Percentiles rank a stretch among this genome's conserved stretches.
These are phyloP conservation scores for Pachycephala philippinensis DNA, from an alignment of 2,113 vertebrate genomes.

Conservation along the genomic window DNA sequence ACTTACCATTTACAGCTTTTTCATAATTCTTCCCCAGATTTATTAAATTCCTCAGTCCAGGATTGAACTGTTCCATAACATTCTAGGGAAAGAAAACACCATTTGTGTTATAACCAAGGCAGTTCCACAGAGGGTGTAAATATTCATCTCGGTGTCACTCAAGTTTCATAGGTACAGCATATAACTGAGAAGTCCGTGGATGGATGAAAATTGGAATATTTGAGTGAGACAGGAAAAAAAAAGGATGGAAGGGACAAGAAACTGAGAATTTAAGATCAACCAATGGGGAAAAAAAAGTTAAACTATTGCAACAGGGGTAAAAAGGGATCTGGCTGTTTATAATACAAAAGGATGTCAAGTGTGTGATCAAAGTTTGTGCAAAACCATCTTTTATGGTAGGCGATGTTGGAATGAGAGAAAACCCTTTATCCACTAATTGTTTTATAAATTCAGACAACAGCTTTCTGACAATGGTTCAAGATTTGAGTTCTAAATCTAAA, in stretches of 20 bases:
- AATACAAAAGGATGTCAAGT: neutral
- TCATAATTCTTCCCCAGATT: slow-evolving; percentile 96
- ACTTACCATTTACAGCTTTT: slow-evolving; percentile 93
- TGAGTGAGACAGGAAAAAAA: neutral
- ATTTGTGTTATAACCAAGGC: neutral
- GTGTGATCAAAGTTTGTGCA: neutral
- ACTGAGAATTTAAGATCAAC: neutral
- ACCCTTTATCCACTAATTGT: neutral
- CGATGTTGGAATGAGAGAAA: neutral
- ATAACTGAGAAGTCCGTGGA: neutral
- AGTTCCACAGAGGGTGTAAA: neutral
- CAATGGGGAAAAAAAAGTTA: neutral
- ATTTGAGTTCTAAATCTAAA: neutral
- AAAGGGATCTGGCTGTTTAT: neutral
- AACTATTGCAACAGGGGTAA: neutral
- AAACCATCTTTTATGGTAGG: neutral
- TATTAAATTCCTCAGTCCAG: slow-evolving; percentile 91
- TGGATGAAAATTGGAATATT: neutral
- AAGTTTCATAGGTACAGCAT: neutral
- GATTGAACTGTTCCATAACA: slow-evolving; percentile 98
- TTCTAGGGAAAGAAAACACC: slow-evolving; percentile 76
- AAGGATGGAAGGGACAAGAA: neutral
- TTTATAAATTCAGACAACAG: neutral
- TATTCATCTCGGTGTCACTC: neutral
- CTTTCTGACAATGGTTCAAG: neutral